A percentile compares a stretch with the other conserved stretches of the same genome.
phyloP scores from a whole-genome alignment of 2,113 vertebrate species.

The Elaphurus davidianus region DNA sequence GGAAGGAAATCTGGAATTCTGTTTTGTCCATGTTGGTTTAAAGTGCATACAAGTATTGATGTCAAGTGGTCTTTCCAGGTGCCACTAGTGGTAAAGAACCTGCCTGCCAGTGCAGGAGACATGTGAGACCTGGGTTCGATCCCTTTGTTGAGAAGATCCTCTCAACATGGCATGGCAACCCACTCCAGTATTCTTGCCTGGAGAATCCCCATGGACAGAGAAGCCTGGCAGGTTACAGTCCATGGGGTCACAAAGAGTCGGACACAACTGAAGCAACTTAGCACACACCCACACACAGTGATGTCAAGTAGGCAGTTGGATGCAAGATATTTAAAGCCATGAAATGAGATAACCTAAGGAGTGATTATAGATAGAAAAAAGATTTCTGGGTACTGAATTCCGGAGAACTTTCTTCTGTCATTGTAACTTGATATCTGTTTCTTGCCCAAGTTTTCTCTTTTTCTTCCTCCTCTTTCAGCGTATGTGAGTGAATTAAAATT shows the following conservation, averaged over 20 bases:
- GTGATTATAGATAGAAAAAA: background rate
- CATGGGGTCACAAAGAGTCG: background rate
- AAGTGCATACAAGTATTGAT: background rate
- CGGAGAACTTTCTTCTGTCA: background rate
- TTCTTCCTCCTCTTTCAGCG: background rate
- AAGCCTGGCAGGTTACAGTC: background rate
- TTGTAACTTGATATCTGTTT: background rate
- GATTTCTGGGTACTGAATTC: background rate
- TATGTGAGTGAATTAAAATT: background rate
- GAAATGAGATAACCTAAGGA: background rate
- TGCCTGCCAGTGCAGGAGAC: background rate
- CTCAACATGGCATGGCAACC: background rate
- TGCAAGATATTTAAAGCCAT: background rate
- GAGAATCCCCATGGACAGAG: background rate
- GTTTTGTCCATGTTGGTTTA: background rate
- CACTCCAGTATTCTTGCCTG: background rate
- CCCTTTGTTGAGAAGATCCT: background rate
- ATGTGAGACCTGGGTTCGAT: background rate
- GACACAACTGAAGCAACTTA: background rate
- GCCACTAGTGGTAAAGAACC: background rate
- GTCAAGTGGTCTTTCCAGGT: background rate
- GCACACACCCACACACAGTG: background rate
- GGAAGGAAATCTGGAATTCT: background rate
- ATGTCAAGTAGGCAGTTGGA: background rate
- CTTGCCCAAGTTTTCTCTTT: background rate